Evolutionary conservation across 1,140 invertebrate species (phyloP), one percentile per base, ranked within the genome.

Genomic region (Brachionus angularis): DNA sequence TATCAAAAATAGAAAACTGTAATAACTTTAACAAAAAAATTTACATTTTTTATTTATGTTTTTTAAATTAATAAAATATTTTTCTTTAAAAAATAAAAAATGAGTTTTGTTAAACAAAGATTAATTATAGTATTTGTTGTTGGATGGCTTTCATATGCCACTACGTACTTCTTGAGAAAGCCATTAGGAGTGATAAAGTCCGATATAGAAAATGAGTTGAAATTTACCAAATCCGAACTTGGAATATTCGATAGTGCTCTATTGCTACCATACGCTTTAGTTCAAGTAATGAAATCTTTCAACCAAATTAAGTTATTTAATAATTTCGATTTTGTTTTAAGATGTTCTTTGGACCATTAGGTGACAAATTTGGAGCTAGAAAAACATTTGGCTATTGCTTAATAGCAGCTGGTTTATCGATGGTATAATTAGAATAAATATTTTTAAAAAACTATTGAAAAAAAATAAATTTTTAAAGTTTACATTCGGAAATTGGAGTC

Each of bases 231-330:
- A 69, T 72, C 78, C 27, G 72, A 79, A 52, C 72, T 84, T 21
- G 83, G 83, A 36, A 81, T 77, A 76, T 69, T 85, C 71, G 84
- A 85, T 72, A 81, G 80, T 31, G 82, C 83, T 16, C 75, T 85
- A 10, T 75, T 85, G 5, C 74, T 85, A 12, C 84, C 84, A 2
- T 85, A 85, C 77, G 82, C 84, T 33, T 39, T 81, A 3, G 79
- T 84, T 72, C 83, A 84, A 75, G 78, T 79, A 74, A 58, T 29
- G 21, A 5, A 47, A 23, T 5, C 49, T 12, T 23, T 4, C 3
- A n/a, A 14, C 25, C 5, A 18, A 12, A 58, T 25, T 25, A 18
- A 27, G 7, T n/a, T 14, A 31, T 25, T 3, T 53, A 8, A 18
- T 31, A 34, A 10, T 16, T 25, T 25, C n/a, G 14, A 49, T 16